A percentile compares a stretch with the other conserved stretches of the same genome.
These are phyloP conservation scores for Chironomus tepperi DNA, from an alignment of 1,140 invertebrate species.

Conservation along the genomic window DNA sequence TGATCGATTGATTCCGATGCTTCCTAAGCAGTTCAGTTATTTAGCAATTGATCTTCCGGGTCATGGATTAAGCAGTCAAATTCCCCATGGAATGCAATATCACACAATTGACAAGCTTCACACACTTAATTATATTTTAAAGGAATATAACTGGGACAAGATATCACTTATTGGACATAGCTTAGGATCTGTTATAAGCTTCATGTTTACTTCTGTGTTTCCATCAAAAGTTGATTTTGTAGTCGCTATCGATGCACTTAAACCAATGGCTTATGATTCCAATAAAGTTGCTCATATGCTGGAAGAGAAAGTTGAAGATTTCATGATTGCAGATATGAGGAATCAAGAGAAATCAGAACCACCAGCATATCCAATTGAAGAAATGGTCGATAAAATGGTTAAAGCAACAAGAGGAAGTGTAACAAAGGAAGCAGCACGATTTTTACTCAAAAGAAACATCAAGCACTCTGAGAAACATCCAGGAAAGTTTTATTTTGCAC, in stretches of 20 bases:
- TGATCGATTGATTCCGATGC: conserved; percentile 52
- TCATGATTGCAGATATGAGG: conserved; percentile 41
- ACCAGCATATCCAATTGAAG: conserved; percentile 50
- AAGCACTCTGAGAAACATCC: conserved; percentile 45
- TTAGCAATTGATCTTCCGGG: conserved; percentile 61
- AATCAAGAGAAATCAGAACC: conserved; percentile 41
- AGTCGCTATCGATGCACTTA: conserved; percentile 53
- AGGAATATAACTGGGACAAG: conserved; percentile 54
- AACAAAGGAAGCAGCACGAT: conserved; percentile 43
- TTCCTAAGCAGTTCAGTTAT: conserved; percentile 47
- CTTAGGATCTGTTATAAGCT: conserved; percentile 51
- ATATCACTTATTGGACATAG: conserved; percentile 58
- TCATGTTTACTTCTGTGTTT: conserved; percentile 48
- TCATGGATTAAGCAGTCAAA: conserved; percentile 57
- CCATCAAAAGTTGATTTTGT: conserved; percentile 51
- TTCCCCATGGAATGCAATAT: conserved; percentile 50
- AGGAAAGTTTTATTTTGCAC: conserved; percentile 52
- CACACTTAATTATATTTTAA: background rate
- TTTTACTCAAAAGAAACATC: conserved; percentile 48
- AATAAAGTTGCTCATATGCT: conserved; percentile 31
- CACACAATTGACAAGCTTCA: conserved; percentile 40
- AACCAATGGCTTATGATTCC: conserved; percentile 40
- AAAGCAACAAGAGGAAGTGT: conserved; percentile 45
- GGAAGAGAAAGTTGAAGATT: conserved; percentile 39
- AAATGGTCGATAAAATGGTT: conserved; percentile 46